phyloP scores from a whole-genome alignment of 2,113 vertebrate species.

The Pionites leucogaster region DNA sequence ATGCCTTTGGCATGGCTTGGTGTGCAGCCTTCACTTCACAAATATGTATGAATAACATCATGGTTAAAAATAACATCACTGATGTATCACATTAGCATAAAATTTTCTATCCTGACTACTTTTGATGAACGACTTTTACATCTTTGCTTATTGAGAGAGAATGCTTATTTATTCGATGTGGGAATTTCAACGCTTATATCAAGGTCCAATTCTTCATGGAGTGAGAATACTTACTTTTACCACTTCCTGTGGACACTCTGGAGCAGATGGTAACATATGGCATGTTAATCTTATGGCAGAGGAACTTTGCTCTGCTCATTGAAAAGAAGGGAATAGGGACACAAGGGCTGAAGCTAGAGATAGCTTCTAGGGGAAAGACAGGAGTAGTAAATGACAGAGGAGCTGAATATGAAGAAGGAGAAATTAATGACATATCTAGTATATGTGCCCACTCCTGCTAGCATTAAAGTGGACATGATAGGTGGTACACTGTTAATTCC shows the following conservation, averaged over 20 bases:
- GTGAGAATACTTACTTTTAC: background rate
- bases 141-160: background rate
- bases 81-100: background rate
- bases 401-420: background rate
- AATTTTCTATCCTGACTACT: background rate
- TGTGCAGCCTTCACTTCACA: background rate
- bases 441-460: background rate
- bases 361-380: background rate
- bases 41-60: background rate
- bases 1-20: background rate
- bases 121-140: background rate
- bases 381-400: background rate
- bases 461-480: background rate
- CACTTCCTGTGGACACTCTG: background rate
- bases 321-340: background rate
- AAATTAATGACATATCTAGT: background rate
- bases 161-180: background rate
- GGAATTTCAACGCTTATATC: background rate
- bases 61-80: background rate
- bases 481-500: background rate
- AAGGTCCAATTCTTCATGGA: background rate
- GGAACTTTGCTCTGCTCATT: background rate
- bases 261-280: background rate
- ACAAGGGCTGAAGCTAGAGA: background rate
- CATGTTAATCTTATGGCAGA: background rate